Conservation (phyloP, 2,797 vertebrate species). For the Darevskia mixta region DNA sequence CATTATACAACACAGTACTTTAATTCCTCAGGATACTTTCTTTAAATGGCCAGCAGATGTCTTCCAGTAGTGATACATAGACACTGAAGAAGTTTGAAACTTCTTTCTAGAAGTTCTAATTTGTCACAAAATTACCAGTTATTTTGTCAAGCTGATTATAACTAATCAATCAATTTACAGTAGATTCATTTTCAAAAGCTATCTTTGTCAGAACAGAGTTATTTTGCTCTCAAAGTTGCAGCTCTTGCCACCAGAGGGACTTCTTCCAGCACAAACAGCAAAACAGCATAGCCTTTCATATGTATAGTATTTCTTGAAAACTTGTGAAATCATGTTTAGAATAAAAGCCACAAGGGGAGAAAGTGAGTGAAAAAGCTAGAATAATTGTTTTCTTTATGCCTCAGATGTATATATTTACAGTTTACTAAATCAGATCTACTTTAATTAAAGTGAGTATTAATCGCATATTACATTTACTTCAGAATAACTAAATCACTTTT, state of each 20-base stretch:
- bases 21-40: neutral
- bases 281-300: slow-evolving; percentile 1
- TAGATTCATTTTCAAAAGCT: neutral
- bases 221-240: slow-evolving; percentile 14
- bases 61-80: neutral
- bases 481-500: neutral
- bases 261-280: slow-evolving; percentile 21
- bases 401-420: no score
- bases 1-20: slow-evolving; percentile 3
- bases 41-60: slow-evolving; percentile 7
- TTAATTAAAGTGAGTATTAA: neutral
- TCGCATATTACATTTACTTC: neutral
- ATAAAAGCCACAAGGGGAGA: neutral
- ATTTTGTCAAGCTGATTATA: neutral
- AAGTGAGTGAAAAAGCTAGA: neutral
- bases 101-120: fast-evolving
- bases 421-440: no score
- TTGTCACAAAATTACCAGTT: neutral
- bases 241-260: slow-evolving; percentile 52
- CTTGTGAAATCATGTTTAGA: neutral
- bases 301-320: neutral
- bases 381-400: neutral
- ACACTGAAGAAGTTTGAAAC: neutral
- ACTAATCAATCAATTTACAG: neutral
- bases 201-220: neutral